These are phyloP conservation scores for Conus ventricosus DNA, from an alignment of 1,140 invertebrate genomes.

Conservation along the genomic window DNA sequence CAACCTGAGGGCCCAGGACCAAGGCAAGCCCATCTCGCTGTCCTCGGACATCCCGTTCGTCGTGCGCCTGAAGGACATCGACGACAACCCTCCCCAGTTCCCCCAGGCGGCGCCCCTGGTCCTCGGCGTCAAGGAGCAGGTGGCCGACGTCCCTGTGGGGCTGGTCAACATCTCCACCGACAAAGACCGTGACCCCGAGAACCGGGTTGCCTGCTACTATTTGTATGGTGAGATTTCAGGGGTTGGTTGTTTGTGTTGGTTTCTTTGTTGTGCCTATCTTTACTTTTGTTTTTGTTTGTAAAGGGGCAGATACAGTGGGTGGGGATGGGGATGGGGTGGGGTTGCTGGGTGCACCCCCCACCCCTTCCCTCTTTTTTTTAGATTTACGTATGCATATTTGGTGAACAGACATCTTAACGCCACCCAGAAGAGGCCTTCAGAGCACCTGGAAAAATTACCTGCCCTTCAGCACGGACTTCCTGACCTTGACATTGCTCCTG, in stretches of 20 bases:
- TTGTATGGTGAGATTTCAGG: constrained; percentile 38
- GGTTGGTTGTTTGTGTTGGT: neutral
- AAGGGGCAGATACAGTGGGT: too few species aligned
- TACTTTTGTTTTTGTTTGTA: too few species aligned
- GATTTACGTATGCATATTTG: too few species aligned
- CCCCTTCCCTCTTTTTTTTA: too few species aligned
- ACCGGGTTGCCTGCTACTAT: constrained; percentile 43
- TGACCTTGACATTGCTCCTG: too few species aligned
- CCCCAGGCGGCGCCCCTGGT: neutral
- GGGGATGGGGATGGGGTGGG: too few species aligned
- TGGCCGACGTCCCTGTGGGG: constrained; percentile 9
- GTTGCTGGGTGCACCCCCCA: too few species aligned
- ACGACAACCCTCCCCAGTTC: constrained; percentile 45
- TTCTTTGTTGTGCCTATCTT: too few species aligned
- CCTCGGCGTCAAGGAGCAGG: constrained; percentile 34
- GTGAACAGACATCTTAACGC: too few species aligned
- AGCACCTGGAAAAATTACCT: too few species aligned
- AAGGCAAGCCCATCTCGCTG: constrained; percentile 32
- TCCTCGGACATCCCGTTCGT: constrained; percentile 33
- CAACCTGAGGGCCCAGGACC: constrained; percentile 43
- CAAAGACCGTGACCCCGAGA: constrained; percentile 27
- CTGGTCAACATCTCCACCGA: constrained; percentile 30
- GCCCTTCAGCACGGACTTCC: too few species aligned
- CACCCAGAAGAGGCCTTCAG: too few species aligned
- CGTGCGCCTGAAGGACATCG: constrained; percentile 39